Conservation (phyloP, 2,797 vertebrate genomes). For the Meda fulgida region DNA sequence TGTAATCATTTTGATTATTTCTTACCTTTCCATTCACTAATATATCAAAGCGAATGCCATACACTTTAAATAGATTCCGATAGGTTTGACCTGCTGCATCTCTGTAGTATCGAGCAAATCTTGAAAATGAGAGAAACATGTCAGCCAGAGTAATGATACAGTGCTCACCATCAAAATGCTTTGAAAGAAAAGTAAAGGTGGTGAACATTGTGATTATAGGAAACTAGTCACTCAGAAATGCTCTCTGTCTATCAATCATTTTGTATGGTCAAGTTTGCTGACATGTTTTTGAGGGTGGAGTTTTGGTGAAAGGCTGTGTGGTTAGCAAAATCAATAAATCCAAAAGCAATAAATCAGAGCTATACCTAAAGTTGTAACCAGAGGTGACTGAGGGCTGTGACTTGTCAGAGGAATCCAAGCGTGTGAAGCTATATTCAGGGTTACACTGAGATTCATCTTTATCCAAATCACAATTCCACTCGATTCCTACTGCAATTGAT, state of each 20-base stretch:
- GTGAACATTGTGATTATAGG: background rate
- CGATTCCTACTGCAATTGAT: slow-evolving; percentile 89
- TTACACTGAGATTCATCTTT: slow-evolving; percentile 85
- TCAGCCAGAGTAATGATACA: background rate
- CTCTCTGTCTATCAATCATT: background rate
- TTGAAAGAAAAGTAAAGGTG: background rate
- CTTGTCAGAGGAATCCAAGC: slow-evolving; percentile 80
- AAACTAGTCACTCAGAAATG: background rate
- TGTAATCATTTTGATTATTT: background rate
- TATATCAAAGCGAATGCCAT: slow-evolving; percentile 94
- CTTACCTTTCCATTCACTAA: slow-evolving; percentile 92
- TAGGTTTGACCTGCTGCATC: slow-evolving; percentile 80
- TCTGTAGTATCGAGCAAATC: slow-evolving; percentile 90
- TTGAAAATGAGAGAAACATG: slow-evolving; percentile 60
- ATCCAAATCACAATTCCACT: slow-evolving; percentile 96
- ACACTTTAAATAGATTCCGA: slow-evolving; percentile 91
- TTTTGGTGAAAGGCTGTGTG: background rate
- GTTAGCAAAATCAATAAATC: background rate
- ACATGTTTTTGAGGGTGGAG: background rate
- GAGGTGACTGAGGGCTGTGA: slow-evolving; percentile 80
- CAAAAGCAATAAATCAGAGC: background rate
- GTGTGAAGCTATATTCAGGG: slow-evolving; percentile 90
- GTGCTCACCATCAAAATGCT: background rate
- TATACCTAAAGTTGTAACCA: slow-evolving; percentile 96
- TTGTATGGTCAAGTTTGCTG: background rate